Base-by-base conservation (phyloP, 92 coral and sea anemone species). In the Umimayanthus kanabou region DNA sequence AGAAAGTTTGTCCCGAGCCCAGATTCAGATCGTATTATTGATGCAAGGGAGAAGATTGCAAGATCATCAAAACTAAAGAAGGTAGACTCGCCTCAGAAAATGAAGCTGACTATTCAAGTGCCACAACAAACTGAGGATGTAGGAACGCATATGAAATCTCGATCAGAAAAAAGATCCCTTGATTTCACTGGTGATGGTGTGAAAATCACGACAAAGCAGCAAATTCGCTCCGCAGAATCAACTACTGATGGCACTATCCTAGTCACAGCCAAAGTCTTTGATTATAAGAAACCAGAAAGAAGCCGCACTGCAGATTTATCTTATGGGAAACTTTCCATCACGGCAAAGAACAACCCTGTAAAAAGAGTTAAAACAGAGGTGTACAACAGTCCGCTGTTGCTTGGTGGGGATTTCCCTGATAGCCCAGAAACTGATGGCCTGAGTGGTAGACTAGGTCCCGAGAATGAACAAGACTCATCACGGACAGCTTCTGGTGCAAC, bases 31-130 rank as follows among this genome's bases (percentile, higher is more conserved):
- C 2, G 58, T 53, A 40, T 87, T 42, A 77, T 77, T 39, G 98
- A 95, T 75, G 98, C 96, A 26, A 90, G 98, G 66, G 91, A 89
- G 45, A 95, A 91, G 85, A 88, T 95, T 75, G 72, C 84, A 29
- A 74, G 69, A 16, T 91, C 92, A 58, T 72, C 91, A 80, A 80
- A 69, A 16, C 76, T n/a, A 42, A 79, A 70, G 85, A 66, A 40
- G 76, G 71, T 22, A 22, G 64, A 22, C 39, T 80, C 50, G 30
- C 79, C 79, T 75, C 75, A 85, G 93, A 93, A 81, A 89, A 93
- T 65, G 88, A 94, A 76, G 89, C 88, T 83, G 66, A 83, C 87
- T 47, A 15, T 70, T 70, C 65, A 43, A 83, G 87, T 83, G 22
- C 78, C 58, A 29, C 87, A 70, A 70, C 40, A 47, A 49, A 37